Base-by-base conservation (phyloP, 1,140 invertebrate species). In the Euwallacea fornicatus region DNA sequence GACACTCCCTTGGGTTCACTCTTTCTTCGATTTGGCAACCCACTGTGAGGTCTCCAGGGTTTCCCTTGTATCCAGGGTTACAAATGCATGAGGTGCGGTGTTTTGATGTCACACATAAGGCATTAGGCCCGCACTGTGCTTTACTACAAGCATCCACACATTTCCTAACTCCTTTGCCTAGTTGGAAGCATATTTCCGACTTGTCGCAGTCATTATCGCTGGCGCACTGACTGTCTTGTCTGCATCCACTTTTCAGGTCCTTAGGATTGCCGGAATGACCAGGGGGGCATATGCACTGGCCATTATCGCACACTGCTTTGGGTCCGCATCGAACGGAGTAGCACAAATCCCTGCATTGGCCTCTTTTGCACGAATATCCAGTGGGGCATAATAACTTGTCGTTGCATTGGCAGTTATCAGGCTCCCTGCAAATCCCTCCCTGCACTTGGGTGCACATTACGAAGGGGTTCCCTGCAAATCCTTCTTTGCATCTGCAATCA, bases 41-140 rank as follows among this genome's bases (percentile, higher is more conserved):
- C 7, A 87, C 82, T 47, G 86, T 83, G 11, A 93, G 82, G 81
- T 95, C 90, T 74, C 86, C 88, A 0, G 94, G 91, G 81, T 93
- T 92, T 8, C 93, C 94, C 15, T 84, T 81, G 78, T 89, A 94
- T 0, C 91, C 91, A 69, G 93, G 89, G 21, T 88, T 83, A 80
- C 94, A 97, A 54, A 95, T 87, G 79, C 94, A 97, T 8, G 91
- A 88, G 1, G 93, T 93, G 50, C 90, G 85, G 80, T 95, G 93
- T 77, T 92, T 90, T 66, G 92, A 87, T 16, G 90, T 88, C 0
- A 95, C 85, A 78, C 94, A 97, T 0, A 95, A 81, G 4, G 94
- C 93, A 81, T 96, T 96, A 0, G 94, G 93, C 10, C 94, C 94
- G 80, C 94, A 96, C 76, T 95, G 92, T 8, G 93, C 84, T 82